These are phyloP conservation scores for Augochlorella aurata DNA, from an alignment of 2,888 invertebrate genomes.

Conservation along the genomic window DNA sequence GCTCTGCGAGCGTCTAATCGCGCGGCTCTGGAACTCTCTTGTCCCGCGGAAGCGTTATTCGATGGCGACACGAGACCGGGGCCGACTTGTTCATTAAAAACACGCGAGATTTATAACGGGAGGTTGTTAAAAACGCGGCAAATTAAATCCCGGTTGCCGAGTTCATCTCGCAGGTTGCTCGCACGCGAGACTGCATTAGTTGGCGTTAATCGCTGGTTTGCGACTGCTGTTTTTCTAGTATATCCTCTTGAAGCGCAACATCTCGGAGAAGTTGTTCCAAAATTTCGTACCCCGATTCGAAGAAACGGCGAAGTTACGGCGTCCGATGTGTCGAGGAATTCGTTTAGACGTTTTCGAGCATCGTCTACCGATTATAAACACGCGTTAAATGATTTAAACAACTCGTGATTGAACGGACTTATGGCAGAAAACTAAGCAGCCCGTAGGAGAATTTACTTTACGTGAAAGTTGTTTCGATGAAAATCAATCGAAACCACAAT, in stretches of 20 bases:
- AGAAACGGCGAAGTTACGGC: too few relatives aligned
- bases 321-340: too few relatives aligned
- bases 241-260: neutral
- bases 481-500: too few relatives aligned
- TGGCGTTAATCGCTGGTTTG: conserved; percentile 24
- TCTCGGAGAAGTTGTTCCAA: too few relatives aligned
- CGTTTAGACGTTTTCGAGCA: too few relatives aligned
- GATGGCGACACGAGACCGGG: conserved; percentile 61
- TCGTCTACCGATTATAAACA: too few relatives aligned
- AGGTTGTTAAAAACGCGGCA: conserved; percentile 66
- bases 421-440: too few relatives aligned
- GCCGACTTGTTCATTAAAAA: conserved; percentile 58
- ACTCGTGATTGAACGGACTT: too few relatives aligned
- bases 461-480: too few relatives aligned
- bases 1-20: conserved; percentile 59
- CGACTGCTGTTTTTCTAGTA: neutral
- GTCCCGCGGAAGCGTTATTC: conserved; percentile 51
- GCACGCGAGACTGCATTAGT: conserved; percentile 33
- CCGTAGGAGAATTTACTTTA: too few relatives aligned
- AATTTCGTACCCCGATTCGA: too few relatives aligned
- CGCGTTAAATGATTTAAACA: too few relatives aligned
- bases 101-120: conserved; percentile 70
- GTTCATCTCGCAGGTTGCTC: conserved; percentile 62
- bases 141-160: conserved; percentile 69
- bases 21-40: conserved; percentile 33